phyloP scores from a whole-genome alignment of 1,140 invertebrate genomes.

The Ostrea denselamellosa region DNA sequence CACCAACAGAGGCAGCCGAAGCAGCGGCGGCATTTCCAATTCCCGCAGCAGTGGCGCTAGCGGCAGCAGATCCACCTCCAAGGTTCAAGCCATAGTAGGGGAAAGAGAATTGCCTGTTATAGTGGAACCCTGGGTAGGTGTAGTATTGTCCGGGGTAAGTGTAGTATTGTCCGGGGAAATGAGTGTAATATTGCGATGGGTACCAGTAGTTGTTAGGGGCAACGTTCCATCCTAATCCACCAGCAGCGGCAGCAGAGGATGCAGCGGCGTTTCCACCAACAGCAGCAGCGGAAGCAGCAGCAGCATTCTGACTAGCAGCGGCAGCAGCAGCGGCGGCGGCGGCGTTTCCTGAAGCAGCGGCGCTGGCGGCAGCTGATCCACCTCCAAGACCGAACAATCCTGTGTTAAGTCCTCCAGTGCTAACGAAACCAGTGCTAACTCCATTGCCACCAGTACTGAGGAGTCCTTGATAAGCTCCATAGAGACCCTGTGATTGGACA shows the following conservation, averaged over 20 bases:
- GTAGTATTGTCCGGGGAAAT: too few relatives aligned
- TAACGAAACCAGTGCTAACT: neutral
- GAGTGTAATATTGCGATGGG: neutral
- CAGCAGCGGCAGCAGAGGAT: neutral
- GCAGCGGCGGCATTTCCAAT: too few relatives aligned
- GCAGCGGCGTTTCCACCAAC: neutral
- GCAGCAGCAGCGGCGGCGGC: neutral
- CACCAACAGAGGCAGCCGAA: too few relatives aligned
- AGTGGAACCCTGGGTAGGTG: too few relatives aligned
- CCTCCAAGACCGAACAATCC: constrained; percentile 1
- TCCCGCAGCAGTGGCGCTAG: too few relatives aligned
- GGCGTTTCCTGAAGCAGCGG: neutral
- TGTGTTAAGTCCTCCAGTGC: neutral
- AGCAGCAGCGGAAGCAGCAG: neutral
- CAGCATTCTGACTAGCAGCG: neutral
- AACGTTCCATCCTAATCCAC: neutral
- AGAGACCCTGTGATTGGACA: neutral
- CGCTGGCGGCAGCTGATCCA: neutral
- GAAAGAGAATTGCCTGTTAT: too few relatives aligned
- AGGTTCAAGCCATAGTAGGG: too few relatives aligned
- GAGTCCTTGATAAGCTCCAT: neutral
- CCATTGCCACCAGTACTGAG: neutral
- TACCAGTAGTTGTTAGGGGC: neutral
- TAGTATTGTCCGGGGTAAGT: too few relatives aligned
- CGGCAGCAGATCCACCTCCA: too few relatives aligned